Evolutionary conservation across 2,888 invertebrate genomes (phyloP), one percentile per base, ranked within the genome.

Genomic region (Agrochola circellaris): DNA sequence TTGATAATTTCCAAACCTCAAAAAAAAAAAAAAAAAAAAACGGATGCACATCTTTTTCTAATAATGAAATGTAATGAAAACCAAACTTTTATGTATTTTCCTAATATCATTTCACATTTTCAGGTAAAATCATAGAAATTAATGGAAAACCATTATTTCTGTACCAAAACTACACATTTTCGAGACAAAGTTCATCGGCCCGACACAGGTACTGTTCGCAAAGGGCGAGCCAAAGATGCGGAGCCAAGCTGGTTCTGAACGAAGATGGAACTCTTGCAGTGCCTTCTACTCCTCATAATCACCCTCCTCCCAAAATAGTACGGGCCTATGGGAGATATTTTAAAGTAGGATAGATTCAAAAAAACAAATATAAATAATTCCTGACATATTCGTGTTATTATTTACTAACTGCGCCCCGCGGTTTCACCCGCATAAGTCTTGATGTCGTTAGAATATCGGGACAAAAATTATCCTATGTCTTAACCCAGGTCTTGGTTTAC

Each of bases 151-250:
- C 23, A 38, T 38, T 77, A 54, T 34, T 65, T 17, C 17, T 78
- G 2, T 78, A 65, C 23, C 34, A 72, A 42, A 45, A 72, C 15
- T 79, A 80, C n/a, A 78, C 78, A 23, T 78, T 79, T 72, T 80
- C 78, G 23, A 80, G 23, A 26, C 78, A 65, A 42, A 65, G 64
- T 51, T 58, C 72, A 15, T 72, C 56, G 13, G 0, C 51, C 9
- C 72, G 80, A 13, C 34, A 65, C 17, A 60, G 80, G 23, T 80
- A 78, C 42, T 78, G 78, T 26, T 78, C 80, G 4, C 72, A 78
- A 48, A 79, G 80, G 38, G 30, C 15, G 0, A 51, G 58, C 0
- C n/a, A 42, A 23, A 64, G 9, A 58, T 78, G 78, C 72, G 30
- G 48, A 51, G 78, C 79, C 20, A 78, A 71, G 30, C n/a, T 78